Conservation (phyloP, 2,113 vertebrate species). For the Ceuthmochares aereus region DNA sequence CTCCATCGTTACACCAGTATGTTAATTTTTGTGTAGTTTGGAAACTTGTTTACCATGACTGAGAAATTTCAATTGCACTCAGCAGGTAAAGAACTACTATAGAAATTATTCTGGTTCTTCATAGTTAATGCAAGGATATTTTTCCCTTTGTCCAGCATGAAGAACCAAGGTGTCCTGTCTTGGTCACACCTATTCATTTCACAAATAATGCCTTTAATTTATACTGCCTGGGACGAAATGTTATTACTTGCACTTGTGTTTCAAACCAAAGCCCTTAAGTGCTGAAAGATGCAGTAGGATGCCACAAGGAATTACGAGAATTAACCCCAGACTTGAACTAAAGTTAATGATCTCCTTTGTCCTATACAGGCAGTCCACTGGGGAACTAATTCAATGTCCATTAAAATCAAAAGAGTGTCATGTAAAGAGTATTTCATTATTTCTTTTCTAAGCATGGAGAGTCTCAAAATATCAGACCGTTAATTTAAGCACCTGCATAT, state of each 20-base stretch:
- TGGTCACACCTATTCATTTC: neutral
- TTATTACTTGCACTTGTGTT: neutral
- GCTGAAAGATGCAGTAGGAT: neutral
- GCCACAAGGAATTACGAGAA: neutral
- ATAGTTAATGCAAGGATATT: neutral
- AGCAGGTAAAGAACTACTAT: neutral
- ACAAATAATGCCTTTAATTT: neutral
- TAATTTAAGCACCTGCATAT: neutral
- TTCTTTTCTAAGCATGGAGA: neutral
- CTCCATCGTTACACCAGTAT: neutral
- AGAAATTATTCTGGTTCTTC: neutral
- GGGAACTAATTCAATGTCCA: neutral
- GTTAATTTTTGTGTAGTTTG: neutral
- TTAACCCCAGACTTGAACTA: neutral
- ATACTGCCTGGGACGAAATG: neutral
- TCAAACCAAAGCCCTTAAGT: neutral
- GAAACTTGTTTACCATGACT: neutral
- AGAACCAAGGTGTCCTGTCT: neutral
- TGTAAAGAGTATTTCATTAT: neutral
- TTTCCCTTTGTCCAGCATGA: neutral
- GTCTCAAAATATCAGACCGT: neutral
- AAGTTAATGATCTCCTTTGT: neutral
- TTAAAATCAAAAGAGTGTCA: neutral
- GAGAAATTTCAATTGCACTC: neutral
- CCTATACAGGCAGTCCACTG: neutral